phyloP scores from a whole-genome alignment of 2,113 vertebrate species.

The Tyrannus savana region DNA sequence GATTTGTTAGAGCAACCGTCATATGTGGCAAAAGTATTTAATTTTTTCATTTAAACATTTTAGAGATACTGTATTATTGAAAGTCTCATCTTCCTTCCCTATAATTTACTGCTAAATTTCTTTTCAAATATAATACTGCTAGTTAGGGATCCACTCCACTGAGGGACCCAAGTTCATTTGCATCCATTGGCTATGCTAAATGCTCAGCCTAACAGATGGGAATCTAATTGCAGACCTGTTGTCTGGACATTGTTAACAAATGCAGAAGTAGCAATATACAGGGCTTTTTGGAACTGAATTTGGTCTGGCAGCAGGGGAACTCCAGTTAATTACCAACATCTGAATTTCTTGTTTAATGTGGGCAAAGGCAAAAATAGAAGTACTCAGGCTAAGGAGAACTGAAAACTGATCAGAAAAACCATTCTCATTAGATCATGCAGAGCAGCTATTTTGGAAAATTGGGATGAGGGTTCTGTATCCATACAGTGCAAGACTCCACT shows the following conservation, averaged over 20 bases:
- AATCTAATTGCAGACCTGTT: conserved; percentile 81
- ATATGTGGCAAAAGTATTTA: not conserved
- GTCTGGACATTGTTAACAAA: conserved; percentile 80
- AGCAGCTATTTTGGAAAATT: not conserved
- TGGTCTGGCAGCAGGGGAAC: conserved; percentile 77
- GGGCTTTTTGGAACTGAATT: conserved; percentile 76
- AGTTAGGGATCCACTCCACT: conserved; percentile 47
- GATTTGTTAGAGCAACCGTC: not conserved
- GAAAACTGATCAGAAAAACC: not conserved
- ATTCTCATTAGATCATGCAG: not conserved
- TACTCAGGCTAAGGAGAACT: not conserved
- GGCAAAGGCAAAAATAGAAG: conserved; percentile 48
- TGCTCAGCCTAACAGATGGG: conserved; percentile 75
- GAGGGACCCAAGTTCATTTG: conserved; percentile 64
- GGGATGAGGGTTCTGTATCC: not conserved
- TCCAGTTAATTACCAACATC: conserved; percentile 84
- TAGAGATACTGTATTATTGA: not conserved
- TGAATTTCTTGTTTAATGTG: conserved; percentile 78
- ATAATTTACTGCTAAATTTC: not conserved
- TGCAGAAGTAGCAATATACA: conserved; percentile 74
- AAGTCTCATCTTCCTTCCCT: not conserved
- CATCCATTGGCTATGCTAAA: conserved; percentile 63
- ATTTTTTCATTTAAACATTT: not conserved
- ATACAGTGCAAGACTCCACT: not conserved
- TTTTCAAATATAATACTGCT: conserved; percentile 8